phyloP scores from a whole-genome alignment of 35 echinoderm and acorn worm genomes.

The Holothuria glaberrima region DNA sequence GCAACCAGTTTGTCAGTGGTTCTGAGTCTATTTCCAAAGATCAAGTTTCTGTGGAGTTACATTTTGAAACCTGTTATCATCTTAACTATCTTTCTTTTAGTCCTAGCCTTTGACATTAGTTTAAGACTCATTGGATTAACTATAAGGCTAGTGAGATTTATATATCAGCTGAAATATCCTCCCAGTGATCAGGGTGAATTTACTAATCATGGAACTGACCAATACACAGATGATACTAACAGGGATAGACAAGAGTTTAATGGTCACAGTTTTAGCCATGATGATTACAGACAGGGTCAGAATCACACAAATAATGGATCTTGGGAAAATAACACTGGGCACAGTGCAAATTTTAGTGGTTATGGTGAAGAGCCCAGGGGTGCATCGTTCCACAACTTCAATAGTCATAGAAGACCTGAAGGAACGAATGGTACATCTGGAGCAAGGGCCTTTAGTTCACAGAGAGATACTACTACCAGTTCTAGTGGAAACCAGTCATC shows the following conservation, averaged over 20 bases:
- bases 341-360: too few relatives aligned
- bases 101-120: neutral
- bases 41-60: slow-evolving; percentile 2
- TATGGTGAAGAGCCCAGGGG: too few relatives aligned
- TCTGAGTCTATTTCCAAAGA: neutral
- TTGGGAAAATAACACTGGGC: too few relatives aligned
- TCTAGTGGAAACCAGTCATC: too few relatives aligned
- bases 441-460: too few relatives aligned
- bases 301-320: too few relatives aligned
- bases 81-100: neutral
- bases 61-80: neutral
- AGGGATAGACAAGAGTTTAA: neutral
- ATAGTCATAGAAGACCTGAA: too few relatives aligned
- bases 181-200: too few relatives aligned
- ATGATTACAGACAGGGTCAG: neutral
- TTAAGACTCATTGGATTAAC: neutral
- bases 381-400: too few relatives aligned
- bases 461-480: too few relatives aligned
- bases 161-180: neutral
- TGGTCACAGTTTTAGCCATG: neutral
- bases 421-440: too few relatives aligned
- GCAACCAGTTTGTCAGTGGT: neutral
- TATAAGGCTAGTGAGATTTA: neutral
- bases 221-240: neutral
- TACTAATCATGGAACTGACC: too few relatives aligned